Evolutionary conservation across 2,797 vertebrate species (phyloP), one percentile per base, ranked within the genome.

Genomic region (Enteromius mattozi): DNA sequence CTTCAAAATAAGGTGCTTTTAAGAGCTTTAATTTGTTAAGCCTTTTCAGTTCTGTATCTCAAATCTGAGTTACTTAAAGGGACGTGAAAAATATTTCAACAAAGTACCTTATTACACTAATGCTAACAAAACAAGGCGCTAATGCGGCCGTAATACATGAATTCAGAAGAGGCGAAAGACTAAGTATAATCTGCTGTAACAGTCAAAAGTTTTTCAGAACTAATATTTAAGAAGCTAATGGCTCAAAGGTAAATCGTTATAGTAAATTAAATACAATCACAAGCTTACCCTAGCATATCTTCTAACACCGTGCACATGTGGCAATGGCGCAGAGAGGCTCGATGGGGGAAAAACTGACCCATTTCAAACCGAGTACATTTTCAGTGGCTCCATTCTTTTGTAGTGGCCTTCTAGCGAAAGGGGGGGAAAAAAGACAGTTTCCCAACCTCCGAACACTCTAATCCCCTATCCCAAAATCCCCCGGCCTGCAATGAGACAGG

Each of bases 1-100:
- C 42, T 80, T 71, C 16, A 79, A 89, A 91, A 93, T 95, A 96
- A 96, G 95, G 95, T 96, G 95, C 92, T 90, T 92, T 91, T 86
- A 87, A 90, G 85, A 89, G 89, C 90, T 93, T 91, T 89, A 92
- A 91, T 93, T 94, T 88, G 88, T 89, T 89, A 92, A 92, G 90
- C 87, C 91, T 92, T 94, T 92, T 93, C 93, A 93, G 93, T 94
- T 90, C 91, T 88, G 19, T 74, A 81, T 68, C 63, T 69, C 86
- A 92, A 86, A 81, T 92, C 89, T 91, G 92, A 92, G 89, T 87
- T 88, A 88, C 87, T 91, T 91, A 81, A 87, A 91, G 90, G 86
- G 84, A 90, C 68, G 56, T 90, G 85, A 89, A 49, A 68, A 51
- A 33, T 33, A 87, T 89, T 89, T 90, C 88, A 89, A 88, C 74